phyloP scores from a whole-genome alignment of 1,140 invertebrate genomes.

The Hyles euphorbiae region DNA sequence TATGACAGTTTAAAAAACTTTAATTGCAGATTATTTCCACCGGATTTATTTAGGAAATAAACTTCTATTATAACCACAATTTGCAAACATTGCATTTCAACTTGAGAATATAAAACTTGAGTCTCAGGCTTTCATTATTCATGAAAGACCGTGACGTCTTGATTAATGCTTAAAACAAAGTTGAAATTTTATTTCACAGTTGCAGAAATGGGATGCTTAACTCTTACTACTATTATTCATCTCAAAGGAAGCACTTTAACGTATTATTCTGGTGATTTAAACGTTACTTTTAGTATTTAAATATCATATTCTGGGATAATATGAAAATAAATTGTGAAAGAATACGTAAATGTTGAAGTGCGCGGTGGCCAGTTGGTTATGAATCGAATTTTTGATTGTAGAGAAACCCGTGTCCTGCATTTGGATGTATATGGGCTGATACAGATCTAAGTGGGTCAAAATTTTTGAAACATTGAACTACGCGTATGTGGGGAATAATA shows the following conservation, averaged over 20 bases:
- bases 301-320: not conserved
- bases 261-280: not conserved
- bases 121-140: constrained; percentile 34
- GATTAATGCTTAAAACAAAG: constrained; percentile 37
- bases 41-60: not conserved
- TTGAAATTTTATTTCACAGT: constrained; percentile 24
- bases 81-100: constrained; percentile 25
- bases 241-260: constrained; percentile 13
- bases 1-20: no score
- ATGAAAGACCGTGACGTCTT: constrained; percentile 29
- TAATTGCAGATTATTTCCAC: no score
- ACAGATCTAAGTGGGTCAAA: no score
- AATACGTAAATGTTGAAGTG: no score
- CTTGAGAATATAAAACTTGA: constrained; percentile 18
- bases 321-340: no score
- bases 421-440: no score
- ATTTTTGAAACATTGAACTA: no score
- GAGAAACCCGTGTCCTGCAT: no score
- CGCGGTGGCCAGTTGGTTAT: no score
- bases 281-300: not conserved
- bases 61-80: constrained; percentile 13
- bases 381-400: no score
- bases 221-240: constrained; percentile 18
- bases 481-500: no score
- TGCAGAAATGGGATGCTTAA: constrained; percentile 19